Evolutionary conservation across 2,888 invertebrate species (phyloP), one percentile per base, ranked within the genome.

Genomic region (Xylota sylvarum): DNA sequence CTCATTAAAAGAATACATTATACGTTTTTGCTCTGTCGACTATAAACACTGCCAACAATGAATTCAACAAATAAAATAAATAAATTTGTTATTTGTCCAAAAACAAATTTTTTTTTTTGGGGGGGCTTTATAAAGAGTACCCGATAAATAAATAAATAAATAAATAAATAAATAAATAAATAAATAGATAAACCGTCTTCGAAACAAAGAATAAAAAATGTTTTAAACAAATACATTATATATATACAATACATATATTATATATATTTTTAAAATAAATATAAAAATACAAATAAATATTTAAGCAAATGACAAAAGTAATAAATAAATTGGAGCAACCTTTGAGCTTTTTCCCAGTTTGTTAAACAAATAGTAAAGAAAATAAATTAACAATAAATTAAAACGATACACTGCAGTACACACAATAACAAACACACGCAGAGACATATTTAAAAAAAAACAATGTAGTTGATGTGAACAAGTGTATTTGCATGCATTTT

Each of bases 31-130:
- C 86, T 86, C 86, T 86, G 86, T 86, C 86, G 86, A 86, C 86
- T 86, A 86, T 86, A 86, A 86, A 77, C 86, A 86, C 86, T 86
- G 86, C 86, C 86, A 86, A 86, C 82, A 86, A 86, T 86, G 86
- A 86, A 73, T 73, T 67, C 67, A 82, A 82, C 40, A 73, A 86
- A 56, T 73, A 65, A 86, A 72, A 50, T 14, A 52, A 60, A 50
- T 50, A 82, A 70, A 85, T 48, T 86, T 86, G 82, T 82, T 78
- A 78, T 77, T 82, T 86, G 81, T 86, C 82, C 85, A 85, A 77
- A 56, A 62, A 55, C 1, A 50, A 62, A 23, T 48, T 19, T 64
- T 32, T 76, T 80, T 80, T 80, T 80, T 70, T 35, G 12, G 30
- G 40, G 67, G 82, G 86, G 67, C 82, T 82, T 78, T 73, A 19